Evolutionary conservation across 2,888 invertebrate species (phyloP).

Genomic region (Ditylenchus weischeri): DNA sequence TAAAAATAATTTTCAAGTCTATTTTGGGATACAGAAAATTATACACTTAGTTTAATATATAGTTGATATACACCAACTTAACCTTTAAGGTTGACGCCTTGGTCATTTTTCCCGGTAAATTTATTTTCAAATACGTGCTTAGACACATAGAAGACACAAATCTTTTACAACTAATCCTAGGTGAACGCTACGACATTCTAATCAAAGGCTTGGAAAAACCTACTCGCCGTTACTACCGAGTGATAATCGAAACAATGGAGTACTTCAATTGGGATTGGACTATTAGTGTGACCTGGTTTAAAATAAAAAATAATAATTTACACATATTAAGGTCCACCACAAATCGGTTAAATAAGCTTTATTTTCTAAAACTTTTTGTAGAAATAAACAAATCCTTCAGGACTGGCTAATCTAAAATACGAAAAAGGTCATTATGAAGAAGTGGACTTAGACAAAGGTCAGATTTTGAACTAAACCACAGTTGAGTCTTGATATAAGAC

Average conservation of each 20-base stretch:
- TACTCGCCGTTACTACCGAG: conserved; percentile 27
- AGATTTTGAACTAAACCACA: conserved; percentile 2
- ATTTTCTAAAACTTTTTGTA: not conserved
- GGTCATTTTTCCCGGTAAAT: not conserved
- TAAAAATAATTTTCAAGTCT: too few species aligned
- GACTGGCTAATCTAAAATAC: conserved; percentile 49
- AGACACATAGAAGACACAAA: conserved; percentile 1
- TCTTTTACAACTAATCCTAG: conserved; percentile 34
- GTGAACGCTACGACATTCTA: conserved; percentile 54
- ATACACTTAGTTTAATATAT: too few species aligned
- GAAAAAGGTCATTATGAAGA: conserved; percentile 19
- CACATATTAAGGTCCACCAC: not conserved
- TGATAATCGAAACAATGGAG: conserved; percentile 43
- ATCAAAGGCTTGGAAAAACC: conserved; percentile 39
- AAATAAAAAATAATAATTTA: too few species aligned
- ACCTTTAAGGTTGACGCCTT: conserved; percentile 35
- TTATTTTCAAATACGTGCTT: not conserved
- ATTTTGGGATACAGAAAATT: too few species aligned
- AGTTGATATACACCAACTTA: not conserved
- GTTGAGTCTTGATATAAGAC: too few species aligned
- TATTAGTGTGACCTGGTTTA: not conserved
- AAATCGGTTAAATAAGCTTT: not conserved
- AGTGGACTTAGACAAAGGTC: not conserved
- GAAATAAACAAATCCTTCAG: conserved; percentile 5
- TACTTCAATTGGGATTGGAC: conserved; percentile 45